These are phyloP conservation scores for Meganola albula DNA, from an alignment of 2,888 invertebrate genomes.

Conservation along the genomic window DNA sequence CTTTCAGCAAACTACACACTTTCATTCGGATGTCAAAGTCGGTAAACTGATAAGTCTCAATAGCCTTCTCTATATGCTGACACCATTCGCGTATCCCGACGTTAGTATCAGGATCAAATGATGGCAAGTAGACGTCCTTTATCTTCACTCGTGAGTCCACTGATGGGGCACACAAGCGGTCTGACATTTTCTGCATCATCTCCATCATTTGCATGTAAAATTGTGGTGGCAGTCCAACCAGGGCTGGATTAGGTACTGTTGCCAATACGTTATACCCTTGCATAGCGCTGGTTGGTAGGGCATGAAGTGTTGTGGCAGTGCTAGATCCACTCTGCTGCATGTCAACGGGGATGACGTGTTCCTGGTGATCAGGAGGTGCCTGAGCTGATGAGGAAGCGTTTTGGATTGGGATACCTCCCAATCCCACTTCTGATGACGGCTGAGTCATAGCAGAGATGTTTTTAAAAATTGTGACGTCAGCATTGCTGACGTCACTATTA, in stretches of 20 bases:
- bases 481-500: constrained; percentile 4
- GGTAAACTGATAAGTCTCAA: constrained; percentile 19
- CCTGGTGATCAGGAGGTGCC: not conserved
- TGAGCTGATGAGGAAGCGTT: not conserved
- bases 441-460: not conserved
- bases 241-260: not conserved
- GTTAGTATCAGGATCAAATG: constrained; percentile 27
- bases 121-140: constrained; percentile 26
- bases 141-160: constrained; percentile 18
- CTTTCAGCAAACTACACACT: constrained; percentile 25
- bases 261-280: no score
- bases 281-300: no score
- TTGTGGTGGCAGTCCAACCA: constrained; percentile 14
- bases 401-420: not conserved
- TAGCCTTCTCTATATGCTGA: constrained; percentile 22
- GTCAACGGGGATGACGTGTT: no score
- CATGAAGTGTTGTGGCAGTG: no score
- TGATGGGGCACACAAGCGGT: constrained; percentile 13
- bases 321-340: not conserved
- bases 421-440: constrained; percentile 5
- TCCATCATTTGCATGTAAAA: constrained; percentile 24
- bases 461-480: constrained; percentile 3
- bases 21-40: constrained; percentile 31
- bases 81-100: constrained; percentile 30
- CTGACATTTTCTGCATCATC: constrained; percentile 27